Evolutionary conservation across 2,888 invertebrate genomes (phyloP).

Genomic region (Resseliella maxima): DNA sequence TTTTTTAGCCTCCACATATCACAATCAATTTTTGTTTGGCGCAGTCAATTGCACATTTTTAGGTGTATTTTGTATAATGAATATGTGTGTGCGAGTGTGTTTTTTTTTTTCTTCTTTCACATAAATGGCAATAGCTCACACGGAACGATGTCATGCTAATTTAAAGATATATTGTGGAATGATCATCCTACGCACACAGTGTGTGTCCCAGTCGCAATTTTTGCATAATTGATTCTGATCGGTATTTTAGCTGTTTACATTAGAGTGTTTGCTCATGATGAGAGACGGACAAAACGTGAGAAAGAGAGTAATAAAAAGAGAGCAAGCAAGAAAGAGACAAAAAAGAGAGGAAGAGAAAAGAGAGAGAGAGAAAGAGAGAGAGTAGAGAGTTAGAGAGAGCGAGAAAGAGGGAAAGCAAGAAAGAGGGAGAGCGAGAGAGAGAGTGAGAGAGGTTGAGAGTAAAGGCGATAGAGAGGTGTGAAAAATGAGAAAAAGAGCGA

Average conservation of each 20-base stretch:
- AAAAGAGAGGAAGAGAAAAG: too few species aligned
- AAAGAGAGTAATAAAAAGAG: too few species aligned
- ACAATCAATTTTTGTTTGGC: constrained; percentile 34
- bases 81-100: too few species aligned
- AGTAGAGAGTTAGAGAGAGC: neutral
- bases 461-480: too few species aligned
- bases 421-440: neutral
- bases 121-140: constrained; percentile 13
- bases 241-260: constrained; percentile 14
- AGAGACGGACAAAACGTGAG: too few species aligned
- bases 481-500: too few species aligned
- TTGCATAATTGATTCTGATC: constrained; percentile 40
- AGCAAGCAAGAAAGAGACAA: too few species aligned
- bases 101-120: neutral
- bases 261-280: neutral
- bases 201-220: constrained; percentile 43
- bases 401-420: neutral
- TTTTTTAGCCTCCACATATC: constrained; percentile 20
- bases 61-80: neutral
- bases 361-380: too few species aligned
- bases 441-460: too few species aligned
- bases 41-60: neutral
- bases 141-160: constrained; percentile 21
- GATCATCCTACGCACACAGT: constrained; percentile 27
- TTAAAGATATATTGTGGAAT: neutral